These are phyloP conservation scores for Megaustenia siamemsis DNA, from an alignment of 2,888 invertebrate species.

Conservation along the genomic window DNA sequence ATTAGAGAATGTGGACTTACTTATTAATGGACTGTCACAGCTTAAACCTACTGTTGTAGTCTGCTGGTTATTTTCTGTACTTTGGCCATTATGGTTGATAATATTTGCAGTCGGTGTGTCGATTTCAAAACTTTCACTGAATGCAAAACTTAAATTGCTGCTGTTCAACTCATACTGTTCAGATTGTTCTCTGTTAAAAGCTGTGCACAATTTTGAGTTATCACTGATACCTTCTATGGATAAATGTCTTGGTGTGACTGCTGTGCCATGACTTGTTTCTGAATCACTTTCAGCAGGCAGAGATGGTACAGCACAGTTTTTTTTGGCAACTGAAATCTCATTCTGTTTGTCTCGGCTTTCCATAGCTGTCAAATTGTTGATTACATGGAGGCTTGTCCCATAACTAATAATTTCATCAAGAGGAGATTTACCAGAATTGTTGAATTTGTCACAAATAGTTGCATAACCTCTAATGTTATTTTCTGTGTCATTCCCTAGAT, in stretches of 20 bases:
- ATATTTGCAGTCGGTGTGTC: conserved; percentile 68
- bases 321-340: neutral
- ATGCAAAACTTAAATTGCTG: conserved; percentile 51
- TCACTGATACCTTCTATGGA: too few relatives aligned
- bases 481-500: neutral
- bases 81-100: conserved; percentile 46
- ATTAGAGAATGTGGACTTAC: neutral
- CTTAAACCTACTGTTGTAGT: neutral
- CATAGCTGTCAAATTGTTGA: neutral
- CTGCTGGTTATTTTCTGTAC: neutral
- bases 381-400: neutral
- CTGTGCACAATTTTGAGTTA: neutral
- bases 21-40: neutral
- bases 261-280: too few relatives aligned
- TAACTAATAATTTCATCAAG: neutral
- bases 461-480: neutral
- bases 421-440: neutral
- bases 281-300: neutral
- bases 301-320: neutral
- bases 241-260: neutral
- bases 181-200: neutral
- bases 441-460: neutral
- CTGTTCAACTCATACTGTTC: neutral
- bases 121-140: conserved; percentile 70
- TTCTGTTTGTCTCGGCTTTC: neutral